A percentile compares a stretch with the other conserved stretches of the same genome.
phyloP scores from a whole-genome alignment of 2,113 vertebrate genomes.

The Isurus oxyrinchus region DNA sequence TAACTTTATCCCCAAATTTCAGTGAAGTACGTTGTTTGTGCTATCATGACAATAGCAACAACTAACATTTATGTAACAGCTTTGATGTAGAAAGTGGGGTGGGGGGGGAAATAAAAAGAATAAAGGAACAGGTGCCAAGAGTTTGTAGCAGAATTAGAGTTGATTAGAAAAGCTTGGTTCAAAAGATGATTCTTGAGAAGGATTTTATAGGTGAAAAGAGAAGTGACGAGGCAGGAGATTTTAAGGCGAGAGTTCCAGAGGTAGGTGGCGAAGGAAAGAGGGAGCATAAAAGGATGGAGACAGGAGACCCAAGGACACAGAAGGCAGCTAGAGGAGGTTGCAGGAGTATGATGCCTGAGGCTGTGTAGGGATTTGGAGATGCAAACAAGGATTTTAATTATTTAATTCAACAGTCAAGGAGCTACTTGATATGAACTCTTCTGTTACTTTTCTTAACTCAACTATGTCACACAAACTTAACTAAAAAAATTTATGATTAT shows the following conservation, averaged over 20 bases:
- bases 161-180: not conserved
- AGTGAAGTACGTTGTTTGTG: not conserved
- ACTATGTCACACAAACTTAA: not conserved
- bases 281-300: not conserved
- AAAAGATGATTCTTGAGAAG: not conserved
- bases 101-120: not conserved
- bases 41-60: not conserved
- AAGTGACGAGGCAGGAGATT: not conserved
- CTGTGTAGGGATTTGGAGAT: not conserved
- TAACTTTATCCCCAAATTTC: not conserved
- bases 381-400: not conserved
- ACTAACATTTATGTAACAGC: not conserved
- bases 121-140: not conserved
- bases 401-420: not conserved
- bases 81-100: not conserved
- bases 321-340: not conserved
- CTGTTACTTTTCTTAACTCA: not conserved
- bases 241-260: not conserved
- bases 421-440: not conserved
- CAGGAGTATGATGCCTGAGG: not conserved
- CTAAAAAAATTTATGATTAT: not conserved
- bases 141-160: not conserved
- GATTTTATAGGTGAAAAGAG: not conserved
- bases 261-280: not conserved
- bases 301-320: not conserved